Percentiles rank a stretch among this genome's conserved stretches.
Conservation (phyloP, 2,797 vertebrate species). For the Myioborus melanocephalus region DNA sequence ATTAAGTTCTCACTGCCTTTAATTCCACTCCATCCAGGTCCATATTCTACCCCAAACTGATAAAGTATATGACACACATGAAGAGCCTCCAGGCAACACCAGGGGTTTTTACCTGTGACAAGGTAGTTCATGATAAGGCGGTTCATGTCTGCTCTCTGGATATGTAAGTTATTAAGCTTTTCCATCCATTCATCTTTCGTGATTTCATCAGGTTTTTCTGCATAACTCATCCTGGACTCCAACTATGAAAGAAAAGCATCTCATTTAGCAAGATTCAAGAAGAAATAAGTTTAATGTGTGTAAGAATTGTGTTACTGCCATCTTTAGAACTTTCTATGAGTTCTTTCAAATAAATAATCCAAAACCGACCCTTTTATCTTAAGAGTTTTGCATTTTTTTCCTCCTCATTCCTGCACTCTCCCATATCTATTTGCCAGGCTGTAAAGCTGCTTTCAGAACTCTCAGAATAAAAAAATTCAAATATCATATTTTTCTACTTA, state of each 20-base stretch:
- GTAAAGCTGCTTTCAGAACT: neutral
- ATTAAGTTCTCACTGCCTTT: neutral
- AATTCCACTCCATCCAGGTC: neutral
- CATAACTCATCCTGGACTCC: constrained; percentile 92
- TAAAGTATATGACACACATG: neutral
- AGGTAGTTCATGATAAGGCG: constrained; percentile 99
- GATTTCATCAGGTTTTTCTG: constrained; percentile 96
- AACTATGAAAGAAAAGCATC: constrained; percentile 38
- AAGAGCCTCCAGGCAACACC: neutral
- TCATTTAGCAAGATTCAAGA: neutral
- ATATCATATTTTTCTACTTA: neutral
- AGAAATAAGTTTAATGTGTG: neutral
- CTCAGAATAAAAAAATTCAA: neutral
- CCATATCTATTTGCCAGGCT: neutral
- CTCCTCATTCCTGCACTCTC: neutral
- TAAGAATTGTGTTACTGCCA: neutral
- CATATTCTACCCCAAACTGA: neutral
- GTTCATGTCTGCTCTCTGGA: constrained; percentile 98
- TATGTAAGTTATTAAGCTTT: constrained; percentile 96
- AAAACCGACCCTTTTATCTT: neutral
- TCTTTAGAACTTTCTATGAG: neutral
- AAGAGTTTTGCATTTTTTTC: neutral
- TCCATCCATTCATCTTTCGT: constrained; percentile 99
- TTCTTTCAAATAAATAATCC: neutral
- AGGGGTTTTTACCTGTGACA: constrained; percentile 85